Conservation (phyloP, 2,888 invertebrate species). For the Pollenia angustigena region DNA sequence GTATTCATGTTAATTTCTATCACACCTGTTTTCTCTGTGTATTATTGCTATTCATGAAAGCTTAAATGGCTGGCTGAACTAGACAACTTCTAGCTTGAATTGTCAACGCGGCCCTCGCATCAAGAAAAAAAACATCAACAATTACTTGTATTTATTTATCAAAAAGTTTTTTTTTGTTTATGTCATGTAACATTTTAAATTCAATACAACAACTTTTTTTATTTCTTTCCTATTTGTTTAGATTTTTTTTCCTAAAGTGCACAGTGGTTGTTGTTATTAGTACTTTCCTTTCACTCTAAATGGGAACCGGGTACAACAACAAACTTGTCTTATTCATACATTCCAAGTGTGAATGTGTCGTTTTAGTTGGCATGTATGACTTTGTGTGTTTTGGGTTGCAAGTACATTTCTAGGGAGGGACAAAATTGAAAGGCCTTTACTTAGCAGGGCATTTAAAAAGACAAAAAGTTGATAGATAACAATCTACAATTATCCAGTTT, state of each 20-base stretch:
- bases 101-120: too few species aligned
- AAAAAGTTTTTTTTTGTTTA: background rate
- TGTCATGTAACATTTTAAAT: background rate
- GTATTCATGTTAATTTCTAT: too few species aligned
- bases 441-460: background rate
- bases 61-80: too few species aligned
- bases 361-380: conserved; percentile 27
- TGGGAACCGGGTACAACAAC: conserved; percentile 9
- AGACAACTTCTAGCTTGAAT: too few species aligned
- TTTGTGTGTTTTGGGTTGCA: background rate
- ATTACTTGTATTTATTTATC: background rate
- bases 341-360: conserved; percentile 24
- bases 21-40: too few species aligned
- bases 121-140: too few species aligned
- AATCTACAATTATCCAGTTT: too few species aligned
- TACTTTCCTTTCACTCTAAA: conserved; percentile 33
- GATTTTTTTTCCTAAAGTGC: background rate
- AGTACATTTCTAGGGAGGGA: background rate
- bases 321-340: conserved; percentile 25
- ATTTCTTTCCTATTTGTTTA: conserved; percentile 1
- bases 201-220: background rate
- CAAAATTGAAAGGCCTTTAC: background rate
- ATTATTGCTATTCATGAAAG: too few species aligned
- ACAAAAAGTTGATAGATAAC: background rate
- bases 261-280: conserved; percentile 10